phyloP scores from a whole-genome alignment of 2,888 invertebrate species.

The Cynaeus angustus region DNA sequence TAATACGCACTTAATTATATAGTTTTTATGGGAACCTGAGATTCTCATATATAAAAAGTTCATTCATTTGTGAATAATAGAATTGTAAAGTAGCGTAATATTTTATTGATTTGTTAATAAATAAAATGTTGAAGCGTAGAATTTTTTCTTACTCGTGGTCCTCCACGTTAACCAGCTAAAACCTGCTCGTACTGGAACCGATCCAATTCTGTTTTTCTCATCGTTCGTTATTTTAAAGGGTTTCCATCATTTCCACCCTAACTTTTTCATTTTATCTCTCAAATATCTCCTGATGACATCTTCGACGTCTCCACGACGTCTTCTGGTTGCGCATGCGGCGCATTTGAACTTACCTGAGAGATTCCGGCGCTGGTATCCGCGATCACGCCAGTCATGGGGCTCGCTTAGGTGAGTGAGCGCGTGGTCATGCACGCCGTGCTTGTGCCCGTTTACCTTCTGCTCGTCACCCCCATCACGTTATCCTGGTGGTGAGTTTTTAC shows the following conservation, averaged over 20 bases:
- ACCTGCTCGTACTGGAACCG: not conserved
- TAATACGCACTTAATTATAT: no score
- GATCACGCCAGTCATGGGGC: slow-evolving; percentile 68
- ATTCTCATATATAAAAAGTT: no score
- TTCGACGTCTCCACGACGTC: slow-evolving; percentile 22
- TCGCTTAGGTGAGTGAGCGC: slow-evolving; percentile 69
- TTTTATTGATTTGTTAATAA: no score
- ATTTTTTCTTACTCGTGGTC: not conserved
- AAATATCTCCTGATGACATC: slow-evolving; percentile 6
- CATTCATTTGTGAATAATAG: no score
- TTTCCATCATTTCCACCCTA: not conserved
- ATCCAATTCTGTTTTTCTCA: not conserved
- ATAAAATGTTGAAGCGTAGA: no score
- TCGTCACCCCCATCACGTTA: slow-evolving; percentile 91
- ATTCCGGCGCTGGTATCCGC: slow-evolving; percentile 50
- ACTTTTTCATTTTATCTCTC: not conserved
- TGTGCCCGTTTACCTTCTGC: slow-evolving; percentile 88
- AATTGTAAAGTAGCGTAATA: no score
- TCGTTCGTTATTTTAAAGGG: no score
- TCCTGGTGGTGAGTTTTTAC: slow-evolving; percentile 87
- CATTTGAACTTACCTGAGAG: slow-evolving; percentile 52
- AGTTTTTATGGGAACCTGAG: no score
- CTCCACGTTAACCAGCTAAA: not conserved
- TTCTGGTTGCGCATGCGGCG: slow-evolving; percentile 53
- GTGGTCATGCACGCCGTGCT: slow-evolving; percentile 77